Conservation (phyloP, 2,888 invertebrate species). For the Brenthis hecate region DNA sequence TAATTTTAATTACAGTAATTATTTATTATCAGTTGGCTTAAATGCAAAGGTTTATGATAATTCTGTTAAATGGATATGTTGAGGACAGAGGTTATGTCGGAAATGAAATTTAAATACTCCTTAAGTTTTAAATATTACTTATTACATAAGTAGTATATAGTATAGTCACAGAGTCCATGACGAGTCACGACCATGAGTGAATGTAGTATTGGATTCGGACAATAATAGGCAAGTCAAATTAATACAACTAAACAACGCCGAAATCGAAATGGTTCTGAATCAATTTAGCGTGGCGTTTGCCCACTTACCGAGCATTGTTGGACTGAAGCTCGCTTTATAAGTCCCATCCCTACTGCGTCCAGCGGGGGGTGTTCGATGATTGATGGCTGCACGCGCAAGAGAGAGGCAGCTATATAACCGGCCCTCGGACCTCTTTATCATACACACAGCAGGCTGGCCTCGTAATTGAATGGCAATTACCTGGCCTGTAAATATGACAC, state of each 20-base stretch:
- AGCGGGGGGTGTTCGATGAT: conserved; percentile 79
- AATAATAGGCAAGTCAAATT: conserved; percentile 49
- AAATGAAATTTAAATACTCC: not conserved
- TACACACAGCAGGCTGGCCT: conserved; percentile 67
- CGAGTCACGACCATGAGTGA: conserved; percentile 15
- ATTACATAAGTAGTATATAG: not conserved
- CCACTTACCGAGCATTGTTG: conserved; percentile 80
- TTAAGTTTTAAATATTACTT: not conserved
- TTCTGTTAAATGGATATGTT: conserved; percentile 18
- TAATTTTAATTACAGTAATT: conserved; percentile 37
- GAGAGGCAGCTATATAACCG: conserved; percentile 52
- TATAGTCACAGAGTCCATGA: not conserved
- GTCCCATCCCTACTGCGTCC: conserved; percentile 76
- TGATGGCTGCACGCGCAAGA: conserved; percentile 71
- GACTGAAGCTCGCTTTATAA: conserved; percentile 63
- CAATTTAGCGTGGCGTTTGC: conserved; percentile 76
- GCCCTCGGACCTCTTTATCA: conserved; percentile 53
- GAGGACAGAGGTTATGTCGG: not conserved
- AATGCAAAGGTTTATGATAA: conserved; percentile 22
- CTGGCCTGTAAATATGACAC: conserved; percentile 83
- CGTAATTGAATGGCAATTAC: conserved; percentile 83
- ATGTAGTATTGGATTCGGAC: conserved; percentile 30
- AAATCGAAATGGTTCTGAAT: conserved; percentile 65
- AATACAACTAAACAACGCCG: conserved; percentile 61
- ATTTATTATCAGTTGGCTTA: conserved; percentile 29